phyloP scores from a whole-genome alignment of 2,888 invertebrate species.

The Morinoia aosen region DNA sequence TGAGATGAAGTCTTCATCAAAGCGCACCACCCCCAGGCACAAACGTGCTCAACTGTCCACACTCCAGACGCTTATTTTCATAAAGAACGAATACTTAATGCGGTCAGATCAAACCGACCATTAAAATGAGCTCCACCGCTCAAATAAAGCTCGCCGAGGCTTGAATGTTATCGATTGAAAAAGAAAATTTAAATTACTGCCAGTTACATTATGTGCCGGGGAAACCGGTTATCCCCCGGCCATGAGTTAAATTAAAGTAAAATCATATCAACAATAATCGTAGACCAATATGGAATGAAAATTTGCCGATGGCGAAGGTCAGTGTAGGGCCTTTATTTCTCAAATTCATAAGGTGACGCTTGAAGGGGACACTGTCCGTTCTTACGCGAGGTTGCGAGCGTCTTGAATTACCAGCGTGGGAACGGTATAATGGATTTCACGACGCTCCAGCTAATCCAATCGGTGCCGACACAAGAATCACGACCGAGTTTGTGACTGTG shows the following conservation, averaged over 20 bases:
- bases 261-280: background rate
- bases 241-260: background rate
- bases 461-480: background rate
- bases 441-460: background rate
- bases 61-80: background rate
- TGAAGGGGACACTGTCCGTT: background rate
- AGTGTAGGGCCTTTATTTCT: background rate
- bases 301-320: background rate
- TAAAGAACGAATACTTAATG: background rate
- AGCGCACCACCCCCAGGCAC: background rate
- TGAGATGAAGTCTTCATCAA: background rate
- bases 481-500: background rate
- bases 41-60: background rate
- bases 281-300: background rate
- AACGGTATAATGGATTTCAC: background rate
- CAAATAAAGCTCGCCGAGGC: background rate
- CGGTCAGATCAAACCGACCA: background rate
- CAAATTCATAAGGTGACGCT: background rate
- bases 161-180: background rate
- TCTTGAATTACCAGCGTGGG: background rate
- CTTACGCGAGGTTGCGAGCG: background rate
- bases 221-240: background rate
- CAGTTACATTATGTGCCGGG: background rate
- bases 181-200: background rate
- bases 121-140: background rate